Evolutionary conservation across 2,113 vertebrate genomes (phyloP).

Genomic region (Paratilapia polleni): DNA sequence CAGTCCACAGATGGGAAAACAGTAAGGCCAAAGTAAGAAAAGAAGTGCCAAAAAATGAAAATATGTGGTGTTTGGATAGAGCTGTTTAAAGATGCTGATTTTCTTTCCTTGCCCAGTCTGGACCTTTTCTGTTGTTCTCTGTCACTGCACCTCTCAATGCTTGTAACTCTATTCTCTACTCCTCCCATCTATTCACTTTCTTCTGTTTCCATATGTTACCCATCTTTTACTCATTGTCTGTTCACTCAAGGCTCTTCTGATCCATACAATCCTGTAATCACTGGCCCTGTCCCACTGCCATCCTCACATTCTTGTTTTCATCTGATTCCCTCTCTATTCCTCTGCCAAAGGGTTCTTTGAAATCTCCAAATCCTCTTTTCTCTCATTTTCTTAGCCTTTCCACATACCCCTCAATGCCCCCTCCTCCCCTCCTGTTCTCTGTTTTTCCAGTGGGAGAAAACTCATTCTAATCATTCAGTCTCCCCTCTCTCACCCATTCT

Average conservation of each 20-base stretch:
- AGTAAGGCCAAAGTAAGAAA: background rate
- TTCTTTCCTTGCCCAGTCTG: background rate
- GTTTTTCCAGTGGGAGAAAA: slow-evolving; percentile 58
- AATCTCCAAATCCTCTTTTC: slow-evolving; percentile 60
- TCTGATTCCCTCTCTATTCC: slow-evolving; percentile 43
- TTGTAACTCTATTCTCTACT: slow-evolving; percentile 4
- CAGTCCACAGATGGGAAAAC: background rate
- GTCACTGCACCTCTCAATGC: background rate
- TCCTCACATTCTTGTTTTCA: slow-evolving; percentile 46
- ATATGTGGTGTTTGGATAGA: background rate
- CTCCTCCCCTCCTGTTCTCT: slow-evolving; percentile 43
- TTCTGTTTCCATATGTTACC: slow-evolving; percentile 2
- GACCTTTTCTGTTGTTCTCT: background rate
- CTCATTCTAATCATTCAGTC: slow-evolving; percentile 67
- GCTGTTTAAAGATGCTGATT: background rate
- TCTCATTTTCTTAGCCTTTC: slow-evolving; percentile 58
- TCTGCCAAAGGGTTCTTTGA: slow-evolving; percentile 60
- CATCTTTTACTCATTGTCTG: slow-evolving; percentile 40
- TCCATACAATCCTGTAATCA: slow-evolving; percentile 64
- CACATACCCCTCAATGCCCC: slow-evolving; percentile 22
- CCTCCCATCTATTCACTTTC: background rate
- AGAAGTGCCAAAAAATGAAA: background rate
- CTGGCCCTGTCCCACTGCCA: slow-evolving; percentile 44
- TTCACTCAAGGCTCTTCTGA: slow-evolving; percentile 50
- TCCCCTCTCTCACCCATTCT: slow-evolving; percentile 45